Conservation (phyloP, 1,140 invertebrate species). For the Argopecten irradians region DNA sequence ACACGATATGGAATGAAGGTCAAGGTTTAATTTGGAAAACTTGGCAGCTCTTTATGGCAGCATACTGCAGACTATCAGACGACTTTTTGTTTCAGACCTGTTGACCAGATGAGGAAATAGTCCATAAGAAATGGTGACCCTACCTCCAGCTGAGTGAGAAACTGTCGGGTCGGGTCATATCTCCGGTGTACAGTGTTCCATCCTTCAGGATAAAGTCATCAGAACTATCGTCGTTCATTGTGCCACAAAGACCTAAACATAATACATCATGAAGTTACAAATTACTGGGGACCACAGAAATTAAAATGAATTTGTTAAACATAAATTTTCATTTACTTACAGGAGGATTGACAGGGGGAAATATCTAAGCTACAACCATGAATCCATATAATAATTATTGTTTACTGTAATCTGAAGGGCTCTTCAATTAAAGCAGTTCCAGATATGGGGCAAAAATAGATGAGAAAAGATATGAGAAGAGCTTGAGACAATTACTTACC, state of each 20-base stretch:
- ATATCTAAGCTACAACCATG: no score
- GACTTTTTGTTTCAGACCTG: no score
- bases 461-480: no score
- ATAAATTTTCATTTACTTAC: background rate
- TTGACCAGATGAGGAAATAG: background rate
- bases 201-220: conserved; percentile 63
- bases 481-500: conserved; percentile 50
- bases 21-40: no score
- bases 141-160: conserved; percentile 64
- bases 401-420: background rate
- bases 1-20: no score
- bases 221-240: conserved; percentile 55
- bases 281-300: background rate
- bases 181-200: conserved; percentile 51
- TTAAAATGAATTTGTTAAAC: background rate
- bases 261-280: background rate
- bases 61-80: no score
- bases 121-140: background rate
- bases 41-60: no score
- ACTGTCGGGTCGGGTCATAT: conserved; percentile 45
- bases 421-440: background rate
- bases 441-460: background rate
- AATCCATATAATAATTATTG: no score
- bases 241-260: conserved; percentile 68
- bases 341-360: background rate